Evolutionary conservation across 1,140 invertebrate genomes (phyloP), one percentile per base, ranked within the genome.

Genomic region (Melanaphis sacchari): DNA sequence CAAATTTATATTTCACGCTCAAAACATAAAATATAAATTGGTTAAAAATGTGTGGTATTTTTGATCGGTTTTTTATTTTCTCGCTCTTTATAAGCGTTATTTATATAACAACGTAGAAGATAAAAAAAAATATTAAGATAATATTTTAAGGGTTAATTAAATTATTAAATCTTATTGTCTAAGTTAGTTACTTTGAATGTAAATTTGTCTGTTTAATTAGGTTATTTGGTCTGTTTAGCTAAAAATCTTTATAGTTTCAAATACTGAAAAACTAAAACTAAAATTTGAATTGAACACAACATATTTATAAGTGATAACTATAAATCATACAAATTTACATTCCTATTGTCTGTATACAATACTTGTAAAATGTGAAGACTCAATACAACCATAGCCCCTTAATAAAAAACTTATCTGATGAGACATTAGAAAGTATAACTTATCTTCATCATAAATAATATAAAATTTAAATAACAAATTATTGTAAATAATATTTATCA

Each of bases 21-120:
- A 8, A 85, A 84, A 87, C 46, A 46, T 22, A n/a, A 87, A 87
- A 85, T 26, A 85, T 41, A 85, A 85, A 87, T 87, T 87, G 84
- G 31, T 46, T n/a, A n/a, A 31, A 41, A 85, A 85, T 40, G 22
- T 11, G 38, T 46, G 5, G 15, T 46, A 0, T 87, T 87, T 87
- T n/a, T 87, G 46, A 87, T 87, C 26, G 40, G 18, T 43, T 46
- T 46, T 43, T 87, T 87, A 87, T 87, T 43, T 41, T 2, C 21
- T 24, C 26, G 5, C 9, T 18, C 26, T 26, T 18, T 38, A 46
- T 21, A 31, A 87, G 1, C 21, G 41, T 85, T 26, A 31, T 85
- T 26, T 7, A 41, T 38, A 36, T 7, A 40, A 82, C 24, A 85
- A 43, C 26, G 40, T 43, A n/a, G 5, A 7, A 31, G 15, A 84